Conservation (phyloP, 2,888 invertebrate genomes). For the Leptinotarsa juncta region DNA sequence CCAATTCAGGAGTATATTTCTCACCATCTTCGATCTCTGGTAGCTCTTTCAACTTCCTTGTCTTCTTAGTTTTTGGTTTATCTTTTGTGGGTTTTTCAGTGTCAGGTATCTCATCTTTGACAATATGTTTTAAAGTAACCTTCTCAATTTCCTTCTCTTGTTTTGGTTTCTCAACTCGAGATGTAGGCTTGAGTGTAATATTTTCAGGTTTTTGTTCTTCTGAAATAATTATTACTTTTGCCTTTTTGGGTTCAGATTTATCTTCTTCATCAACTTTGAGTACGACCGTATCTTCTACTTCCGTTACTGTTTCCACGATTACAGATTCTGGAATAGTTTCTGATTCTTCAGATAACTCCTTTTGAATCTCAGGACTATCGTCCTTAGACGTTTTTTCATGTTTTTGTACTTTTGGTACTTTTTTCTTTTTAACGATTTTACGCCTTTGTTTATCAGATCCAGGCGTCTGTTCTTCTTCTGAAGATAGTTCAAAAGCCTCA, state of each 20-base stretch:
- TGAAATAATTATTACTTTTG: slow-evolving; percentile 52
- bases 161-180: slow-evolving; percentile 49
- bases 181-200: slow-evolving; percentile 61
- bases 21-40: slow-evolving; percentile 55
- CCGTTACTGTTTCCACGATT: slow-evolving; percentile 70
- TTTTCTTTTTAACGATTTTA: slow-evolving; percentile 6
- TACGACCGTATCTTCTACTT: slow-evolving; percentile 71
- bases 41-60: slow-evolving; percentile 49
- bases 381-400: slow-evolving; percentile 41
- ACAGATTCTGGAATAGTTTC: slow-evolving; percentile 62
- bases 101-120: slow-evolving; percentile 49
- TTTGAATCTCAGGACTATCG: slow-evolving; percentile 40
- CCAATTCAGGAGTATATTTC: slow-evolving; percentile 55
- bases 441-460: neutral
- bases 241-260: slow-evolving; percentile 56
- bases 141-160: slow-evolving; percentile 59
- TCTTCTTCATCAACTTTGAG: slow-evolving; percentile 65
- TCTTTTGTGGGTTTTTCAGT: slow-evolving; percentile 46
- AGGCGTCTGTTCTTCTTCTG: slow-evolving; percentile 61
- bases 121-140: slow-evolving; percentile 59
- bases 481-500: slow-evolving; percentile 71
- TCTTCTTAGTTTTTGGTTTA: slow-evolving; percentile 47
- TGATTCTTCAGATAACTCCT: slow-evolving; percentile 56
- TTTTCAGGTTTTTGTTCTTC: slow-evolving; percentile 55
- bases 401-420: slow-evolving; percentile 16